Base-by-base conservation (phyloP, 2,797 vertebrate genomes). In the Chelon auratus region DNA sequence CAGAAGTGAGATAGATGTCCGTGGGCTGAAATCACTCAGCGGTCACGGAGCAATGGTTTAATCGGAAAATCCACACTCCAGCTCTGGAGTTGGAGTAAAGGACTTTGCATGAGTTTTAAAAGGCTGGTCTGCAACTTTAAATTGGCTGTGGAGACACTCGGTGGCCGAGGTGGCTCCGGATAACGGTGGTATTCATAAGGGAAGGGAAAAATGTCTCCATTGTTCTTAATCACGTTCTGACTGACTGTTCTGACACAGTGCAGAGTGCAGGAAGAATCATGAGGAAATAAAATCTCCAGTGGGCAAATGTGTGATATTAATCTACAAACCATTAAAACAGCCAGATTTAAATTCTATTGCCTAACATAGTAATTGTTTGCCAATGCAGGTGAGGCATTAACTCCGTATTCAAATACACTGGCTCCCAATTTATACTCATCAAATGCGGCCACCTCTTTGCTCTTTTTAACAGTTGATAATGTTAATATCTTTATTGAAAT, bases 121-220 rank as follows among this genome's bases (percentile, higher is more conserved):
- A 71, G 55, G 53, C 62, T 65, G 10, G 30, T 45, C 43, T 75
- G 53, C 22, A 68, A 81, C 71, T 90, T 87, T 80, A 81, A 87
- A 89, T 84, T 83, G 83, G 54, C 62, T 64, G 63, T 62, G 18
- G 67, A 15, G 62, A 75, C 74, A 69, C 26, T 62, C 70, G 50
- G 62, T 70, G 80, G 86, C 80, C 79, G 77, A 2, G 33, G 36
- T 78, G 66, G 39, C 64, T 75, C 42, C 58, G 73, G 54, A 78
- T 85, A 86, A 87, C 71, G 53, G 50, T 17, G 14, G 42, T 52
- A 77, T 86, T 84, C 83, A 82, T 82, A 87, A 84, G 33, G 47
- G 52, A 73, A 48, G 68, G 5, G 14, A 78, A 48, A 56, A 70
- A 83, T 63, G 63, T 80, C 60, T 69, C 64, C 7, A 65, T 76